Percentiles rank a stretch among this genome's conserved stretches.
Evolutionary conservation across 2,113 vertebrate genomes (phyloP).

Genomic region (Tragelaphus buxtoni): DNA sequence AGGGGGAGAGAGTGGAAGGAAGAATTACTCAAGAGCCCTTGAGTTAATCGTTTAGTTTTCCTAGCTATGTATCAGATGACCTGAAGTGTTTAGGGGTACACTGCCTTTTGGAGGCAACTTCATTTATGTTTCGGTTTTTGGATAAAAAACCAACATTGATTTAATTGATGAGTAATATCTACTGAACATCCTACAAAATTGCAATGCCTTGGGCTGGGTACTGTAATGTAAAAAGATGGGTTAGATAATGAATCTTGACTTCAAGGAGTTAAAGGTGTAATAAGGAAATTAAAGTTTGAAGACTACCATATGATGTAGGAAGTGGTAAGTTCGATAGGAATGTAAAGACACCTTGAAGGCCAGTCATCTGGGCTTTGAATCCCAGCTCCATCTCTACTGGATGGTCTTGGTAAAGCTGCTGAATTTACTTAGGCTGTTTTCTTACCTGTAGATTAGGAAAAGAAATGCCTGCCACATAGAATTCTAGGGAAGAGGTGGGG

Average conservation of each 20-base stretch:
- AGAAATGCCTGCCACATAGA: background rate
- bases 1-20: background rate
- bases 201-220: background rate
- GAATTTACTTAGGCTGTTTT: constrained; percentile 18
- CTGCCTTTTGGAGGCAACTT: background rate
- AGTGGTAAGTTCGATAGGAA: background rate
- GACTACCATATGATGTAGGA: background rate
- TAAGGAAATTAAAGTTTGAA: background rate
- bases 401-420: constrained; percentile 3
- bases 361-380: background rate
- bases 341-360: background rate
- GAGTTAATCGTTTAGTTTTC: background rate
- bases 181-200: background rate
- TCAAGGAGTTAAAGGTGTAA: background rate
- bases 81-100: background rate
- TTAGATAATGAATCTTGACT: background rate
- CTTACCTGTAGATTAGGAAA: background rate
- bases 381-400: background rate
- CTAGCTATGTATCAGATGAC: background rate
- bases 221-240: background rate
- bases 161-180: background rate
- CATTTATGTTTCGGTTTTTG: background rate
- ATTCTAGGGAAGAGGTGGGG: background rate
- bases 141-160: background rate
- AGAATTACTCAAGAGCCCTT: background rate